Evolutionary conservation across 2,888 invertebrate genomes (phyloP).

Genomic region (Acleris laterana): DNA sequence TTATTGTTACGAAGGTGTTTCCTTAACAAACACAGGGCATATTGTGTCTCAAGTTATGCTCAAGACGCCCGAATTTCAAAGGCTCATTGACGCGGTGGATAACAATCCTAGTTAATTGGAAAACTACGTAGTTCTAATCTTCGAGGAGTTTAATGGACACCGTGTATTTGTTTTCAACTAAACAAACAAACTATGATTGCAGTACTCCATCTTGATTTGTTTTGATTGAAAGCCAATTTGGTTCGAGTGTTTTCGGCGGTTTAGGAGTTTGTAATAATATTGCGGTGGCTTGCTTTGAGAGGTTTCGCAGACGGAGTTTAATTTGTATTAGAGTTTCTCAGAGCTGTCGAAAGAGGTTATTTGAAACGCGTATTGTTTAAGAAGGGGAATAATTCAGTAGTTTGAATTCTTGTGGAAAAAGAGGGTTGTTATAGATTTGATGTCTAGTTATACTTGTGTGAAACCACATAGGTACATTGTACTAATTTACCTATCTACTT

Average conservation of each 20-base stretch:
- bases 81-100: constrained; percentile 42
- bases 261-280: constrained; percentile 35
- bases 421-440: too few species aligned
- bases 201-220: constrained; percentile 41
- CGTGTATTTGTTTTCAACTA: constrained; percentile 46
- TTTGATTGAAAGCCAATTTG: constrained; percentile 43
- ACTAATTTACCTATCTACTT: too few species aligned
- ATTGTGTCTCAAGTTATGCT: constrained; percentile 52
- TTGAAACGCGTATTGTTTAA: constrained; percentile 9
- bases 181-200: constrained; percentile 50
- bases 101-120: constrained; percentile 55
- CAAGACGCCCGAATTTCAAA: constrained; percentile 44
- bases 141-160: constrained; percentile 45
- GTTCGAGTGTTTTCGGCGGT: constrained; percentile 36
- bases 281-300: constrained; percentile 23
- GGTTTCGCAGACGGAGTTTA: constrained; percentile 28
- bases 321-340: constrained; percentile 33
- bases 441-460: too few species aligned
- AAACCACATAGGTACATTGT: too few species aligned
- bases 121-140: constrained; percentile 56
- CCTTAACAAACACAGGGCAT: constrained; percentile 47
- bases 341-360: constrained; percentile 16
- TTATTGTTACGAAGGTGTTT: constrained; percentile 49
- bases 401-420: too few species aligned
- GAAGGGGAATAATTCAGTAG: not conserved